Evolutionary conservation across 2,797 vertebrate species (phyloP), one percentile per base, ranked within the genome.

Genomic region (Coreius guichenoti): DNA sequence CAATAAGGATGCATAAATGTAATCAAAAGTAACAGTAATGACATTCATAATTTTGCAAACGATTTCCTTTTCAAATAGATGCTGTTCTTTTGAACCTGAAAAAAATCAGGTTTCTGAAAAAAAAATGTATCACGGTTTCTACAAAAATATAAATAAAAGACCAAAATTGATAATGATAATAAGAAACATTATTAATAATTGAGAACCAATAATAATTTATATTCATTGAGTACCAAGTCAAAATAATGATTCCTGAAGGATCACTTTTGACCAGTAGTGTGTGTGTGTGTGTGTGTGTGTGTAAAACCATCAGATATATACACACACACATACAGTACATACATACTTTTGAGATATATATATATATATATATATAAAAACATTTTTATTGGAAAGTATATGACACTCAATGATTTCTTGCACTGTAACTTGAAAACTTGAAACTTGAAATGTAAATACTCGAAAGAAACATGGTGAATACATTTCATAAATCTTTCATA

Each of bases 401-500:
- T 65, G 1, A 61, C 5, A 33, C 47, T 33, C 4, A n/a, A 68
- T 58, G 36, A 45, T 72, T 56, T 51, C 58, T 49, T n/a, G 29
- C 43, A 33, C 29, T 47, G 17, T 61, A 26, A 14, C 81, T 36
- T 19, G 8, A 82, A 45, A 82, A 82, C 17, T 8, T 17, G 19
- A 45, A 82, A 82, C 17, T 8, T 17, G 19, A 49, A 45, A 5
- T 1, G n/a, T 47, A 23, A 45, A 67, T 49, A 47, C 17, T 26
- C 5, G 0, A 65, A 68, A 54, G 16, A 56, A 58, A n/a, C 47
- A 83, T 14, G n/a, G 11, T 67, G 16, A 83, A 84, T 77, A 68
- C 3, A 68, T 49, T 68, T 54, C 13, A 84, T 80, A 77, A 33
- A 70, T 70, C 19, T 72, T 72, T 39, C 16, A 75, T 47, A 58